A percentile compares a stretch with the other conserved stretches of the same genome.
phyloP scores from a whole-genome alignment of 2,888 invertebrate genomes.

The Microctonus brassicae region DNA sequence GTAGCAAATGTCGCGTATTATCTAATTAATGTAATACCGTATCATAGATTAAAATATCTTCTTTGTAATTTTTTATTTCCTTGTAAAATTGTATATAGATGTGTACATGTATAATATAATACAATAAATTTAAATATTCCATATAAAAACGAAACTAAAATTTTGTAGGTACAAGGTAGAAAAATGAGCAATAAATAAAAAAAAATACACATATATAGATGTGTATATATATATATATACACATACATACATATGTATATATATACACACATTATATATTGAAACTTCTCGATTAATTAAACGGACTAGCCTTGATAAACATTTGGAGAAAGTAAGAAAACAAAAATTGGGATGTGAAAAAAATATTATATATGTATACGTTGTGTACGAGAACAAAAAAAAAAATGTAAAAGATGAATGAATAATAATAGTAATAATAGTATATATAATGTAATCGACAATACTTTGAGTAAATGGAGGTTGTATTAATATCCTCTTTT shows the following conservation, averaged over 20 bases:
- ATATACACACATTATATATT: neutral
- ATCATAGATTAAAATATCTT: constrained; percentile 63
- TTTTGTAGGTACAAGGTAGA: constrained; percentile 64
- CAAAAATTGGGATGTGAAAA: constrained; percentile 40
- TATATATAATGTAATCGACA: constrained; percentile 33
- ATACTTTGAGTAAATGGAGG: neutral
- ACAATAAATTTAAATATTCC: constrained; percentile 63
- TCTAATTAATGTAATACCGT: constrained; percentile 59
- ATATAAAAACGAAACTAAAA: constrained; percentile 66
- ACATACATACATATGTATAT: constrained; percentile 40
- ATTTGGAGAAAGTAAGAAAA: constrained; percentile 54
- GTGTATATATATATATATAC: constrained; percentile 28
- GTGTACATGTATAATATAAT: constrained; percentile 67
- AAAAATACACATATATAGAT: constrained; percentile 38
- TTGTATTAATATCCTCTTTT: constrained; percentile 28
- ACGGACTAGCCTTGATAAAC: constrained; percentile 64
- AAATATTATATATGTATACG: constrained; percentile 24
- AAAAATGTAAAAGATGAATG: constrained; percentile 25
- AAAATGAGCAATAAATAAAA: constrained; percentile 42
- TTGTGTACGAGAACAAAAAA: constrained; percentile 25
- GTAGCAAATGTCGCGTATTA: constrained; percentile 62
- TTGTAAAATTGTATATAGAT: constrained; percentile 67
- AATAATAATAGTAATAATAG: constrained; percentile 35
- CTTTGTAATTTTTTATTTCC: constrained; percentile 50
- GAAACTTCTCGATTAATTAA: constrained; percentile 2